phyloP scores from a whole-genome alignment of 1,140 invertebrate genomes.

The Sarcophaga peregrina region DNA sequence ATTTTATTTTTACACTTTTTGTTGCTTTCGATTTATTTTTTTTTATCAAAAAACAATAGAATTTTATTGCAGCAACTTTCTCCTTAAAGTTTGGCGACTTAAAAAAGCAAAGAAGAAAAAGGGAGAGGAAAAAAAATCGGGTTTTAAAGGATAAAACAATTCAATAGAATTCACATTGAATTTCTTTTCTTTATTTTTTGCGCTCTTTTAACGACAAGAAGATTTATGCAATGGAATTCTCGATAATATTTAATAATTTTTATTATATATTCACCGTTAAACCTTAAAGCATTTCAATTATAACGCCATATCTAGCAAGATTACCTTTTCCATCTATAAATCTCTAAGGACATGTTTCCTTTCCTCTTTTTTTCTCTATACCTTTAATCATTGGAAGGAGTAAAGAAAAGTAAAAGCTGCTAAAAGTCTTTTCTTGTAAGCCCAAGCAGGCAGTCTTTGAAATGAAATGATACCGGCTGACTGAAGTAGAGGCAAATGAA shows the following conservation, averaged over 20 bases:
- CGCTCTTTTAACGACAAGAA: background rate
- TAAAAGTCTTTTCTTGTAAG: conserved; percentile 11
- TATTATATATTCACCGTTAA: background rate
- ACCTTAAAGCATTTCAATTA: conserved; percentile 12
- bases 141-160: background rate
- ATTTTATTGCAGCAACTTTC: background rate
- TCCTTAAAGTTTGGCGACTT: background rate
- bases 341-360: conserved; percentile 14
- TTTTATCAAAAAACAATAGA: background rate
- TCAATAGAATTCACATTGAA: background rate
- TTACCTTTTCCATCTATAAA: background rate
- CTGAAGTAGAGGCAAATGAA: too few species aligned
- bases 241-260: background rate
- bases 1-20: background rate
- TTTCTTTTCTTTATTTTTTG: background rate
- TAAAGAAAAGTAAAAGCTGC: background rate
- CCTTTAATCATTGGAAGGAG: background rate
- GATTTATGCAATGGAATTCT: background rate
- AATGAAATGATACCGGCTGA: too few species aligned
- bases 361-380: background rate
- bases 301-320: background rate
- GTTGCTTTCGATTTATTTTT: background rate
- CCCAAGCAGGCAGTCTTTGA: background rate
- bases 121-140: background rate
- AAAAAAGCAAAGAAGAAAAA: too few species aligned